Evolutionary conservation across 64 coral and sea anemone genomes (phyloP).

Genomic region (Stylophora pistillata): DNA sequence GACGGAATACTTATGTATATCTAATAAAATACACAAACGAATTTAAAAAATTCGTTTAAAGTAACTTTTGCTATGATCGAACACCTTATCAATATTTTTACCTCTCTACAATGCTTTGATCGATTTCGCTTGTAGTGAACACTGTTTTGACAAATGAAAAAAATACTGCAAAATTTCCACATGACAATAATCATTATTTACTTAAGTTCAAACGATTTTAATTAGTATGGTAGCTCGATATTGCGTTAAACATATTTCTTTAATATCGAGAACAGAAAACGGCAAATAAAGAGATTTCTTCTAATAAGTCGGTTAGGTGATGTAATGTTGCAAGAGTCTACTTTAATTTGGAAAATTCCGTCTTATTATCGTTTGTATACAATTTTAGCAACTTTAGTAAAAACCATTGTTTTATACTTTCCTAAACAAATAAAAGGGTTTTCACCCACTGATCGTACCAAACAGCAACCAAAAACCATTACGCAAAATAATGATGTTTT

Average conservation of each 20-base stretch:
- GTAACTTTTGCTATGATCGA: neutral
- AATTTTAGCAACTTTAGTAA: neutral
- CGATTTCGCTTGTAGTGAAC: neutral
- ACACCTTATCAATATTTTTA: neutral
- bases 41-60: neutral
- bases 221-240: neutral
- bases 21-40: neutral
- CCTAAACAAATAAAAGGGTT: neutral
- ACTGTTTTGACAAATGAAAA: neutral
- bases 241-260: neutral
- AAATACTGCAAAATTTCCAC: too few species aligned
- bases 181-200: neutral
- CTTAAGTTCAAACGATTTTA: neutral
- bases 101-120: neutral
- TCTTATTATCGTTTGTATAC: neutral
- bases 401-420: constrained; percentile 5
- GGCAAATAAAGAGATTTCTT: neutral
- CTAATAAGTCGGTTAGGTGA: neutral
- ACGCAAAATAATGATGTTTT: neutral
- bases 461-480: neutral
- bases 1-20: neutral
- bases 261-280: neutral
- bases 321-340: neutral
- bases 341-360: neutral
- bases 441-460: neutral